These are phyloP conservation scores for Solenopsis invicta DNA, from an alignment of 1,140 invertebrate genomes.

Conservation along the genomic window DNA sequence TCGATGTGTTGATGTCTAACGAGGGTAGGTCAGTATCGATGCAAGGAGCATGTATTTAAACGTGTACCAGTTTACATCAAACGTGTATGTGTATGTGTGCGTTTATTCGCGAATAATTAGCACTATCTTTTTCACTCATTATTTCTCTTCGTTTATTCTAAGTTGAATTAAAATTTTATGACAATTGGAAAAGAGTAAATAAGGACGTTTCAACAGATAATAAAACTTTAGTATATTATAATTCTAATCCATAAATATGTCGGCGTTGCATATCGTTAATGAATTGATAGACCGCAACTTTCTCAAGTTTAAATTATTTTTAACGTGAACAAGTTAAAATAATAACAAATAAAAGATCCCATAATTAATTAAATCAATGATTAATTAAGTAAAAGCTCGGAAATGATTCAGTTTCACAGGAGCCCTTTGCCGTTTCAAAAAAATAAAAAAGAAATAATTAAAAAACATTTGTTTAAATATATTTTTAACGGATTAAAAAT, in stretches of 20 bases:
- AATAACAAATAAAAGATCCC: background rate
- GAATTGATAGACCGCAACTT: background rate
- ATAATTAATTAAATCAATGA: background rate
- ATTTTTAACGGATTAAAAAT: background rate
- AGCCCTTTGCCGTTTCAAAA: background rate
- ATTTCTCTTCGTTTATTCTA: background rate
- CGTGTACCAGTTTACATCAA: background rate
- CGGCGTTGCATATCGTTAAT: background rate
- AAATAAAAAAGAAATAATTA: background rate
- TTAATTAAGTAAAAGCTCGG: background rate
- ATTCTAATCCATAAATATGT: background rate
- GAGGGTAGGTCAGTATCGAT: constrained; percentile 83
- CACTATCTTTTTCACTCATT: background rate
- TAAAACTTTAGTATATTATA: background rate
- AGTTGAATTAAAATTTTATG: background rate
- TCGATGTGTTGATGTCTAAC: constrained; percentile 65
- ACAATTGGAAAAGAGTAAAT: background rate
- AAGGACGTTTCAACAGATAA: background rate
- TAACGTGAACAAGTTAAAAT: background rate
- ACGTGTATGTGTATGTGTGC: background rate
- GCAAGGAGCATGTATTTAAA: constrained; percentile 6
- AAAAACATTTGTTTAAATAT: background rate
- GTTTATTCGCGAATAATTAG: background rate
- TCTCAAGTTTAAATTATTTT: background rate
- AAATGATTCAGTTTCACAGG: background rate